A percentile compares a stretch with the other conserved stretches of the same genome.
Conservation (phyloP, 2,797 vertebrate genomes). For the Helostoma temminkii region DNA sequence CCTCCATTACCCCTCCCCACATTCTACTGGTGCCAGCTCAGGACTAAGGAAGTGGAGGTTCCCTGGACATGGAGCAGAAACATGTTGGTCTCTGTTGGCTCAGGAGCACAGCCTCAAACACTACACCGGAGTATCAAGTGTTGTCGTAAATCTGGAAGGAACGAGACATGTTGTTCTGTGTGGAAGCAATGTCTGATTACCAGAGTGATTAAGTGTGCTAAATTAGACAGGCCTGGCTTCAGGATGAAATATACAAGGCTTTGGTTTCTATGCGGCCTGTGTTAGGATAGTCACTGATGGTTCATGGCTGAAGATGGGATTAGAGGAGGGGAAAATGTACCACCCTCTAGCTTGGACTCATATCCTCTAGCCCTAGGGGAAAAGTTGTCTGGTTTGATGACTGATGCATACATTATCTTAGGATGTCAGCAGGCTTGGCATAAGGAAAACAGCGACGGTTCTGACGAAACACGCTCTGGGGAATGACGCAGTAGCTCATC, state of each 20-base stretch:
- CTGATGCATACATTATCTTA: constrained; percentile 64
- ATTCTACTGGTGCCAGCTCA: constrained; percentile 47
- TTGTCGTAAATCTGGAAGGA: constrained; percentile 42
- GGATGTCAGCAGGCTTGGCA: constrained; percentile 54
- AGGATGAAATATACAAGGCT: constrained; percentile 50
- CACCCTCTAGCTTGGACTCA: constrained; percentile 48
- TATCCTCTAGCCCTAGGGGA: constrained; percentile 42
- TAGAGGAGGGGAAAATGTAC: constrained; percentile 62
- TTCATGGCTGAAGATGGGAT: constrained; percentile 64
- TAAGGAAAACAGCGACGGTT: constrained; percentile 18
- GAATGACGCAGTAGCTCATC: constrained; percentile 67
- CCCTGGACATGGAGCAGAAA: constrained; percentile 55
- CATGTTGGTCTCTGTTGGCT: constrained; percentile 32
- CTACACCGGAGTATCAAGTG: constrained; percentile 23
- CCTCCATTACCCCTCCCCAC: constrained; percentile 42
- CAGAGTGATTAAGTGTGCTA: constrained; percentile 63
- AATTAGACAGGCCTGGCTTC: constrained; percentile 60
- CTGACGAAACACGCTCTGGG: constrained; percentile 45
- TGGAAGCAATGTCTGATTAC: constrained; percentile 59
- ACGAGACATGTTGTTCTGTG: constrained; percentile 51
- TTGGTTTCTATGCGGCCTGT: constrained; percentile 50
- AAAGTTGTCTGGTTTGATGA: constrained; percentile 50
- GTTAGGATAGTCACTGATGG: constrained; percentile 50
- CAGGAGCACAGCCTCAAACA: constrained; percentile 16
- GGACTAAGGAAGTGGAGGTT: constrained; percentile 45